Conservation (phyloP, 2,888 invertebrate genomes). For the Drosophila hamatofila region DNA sequence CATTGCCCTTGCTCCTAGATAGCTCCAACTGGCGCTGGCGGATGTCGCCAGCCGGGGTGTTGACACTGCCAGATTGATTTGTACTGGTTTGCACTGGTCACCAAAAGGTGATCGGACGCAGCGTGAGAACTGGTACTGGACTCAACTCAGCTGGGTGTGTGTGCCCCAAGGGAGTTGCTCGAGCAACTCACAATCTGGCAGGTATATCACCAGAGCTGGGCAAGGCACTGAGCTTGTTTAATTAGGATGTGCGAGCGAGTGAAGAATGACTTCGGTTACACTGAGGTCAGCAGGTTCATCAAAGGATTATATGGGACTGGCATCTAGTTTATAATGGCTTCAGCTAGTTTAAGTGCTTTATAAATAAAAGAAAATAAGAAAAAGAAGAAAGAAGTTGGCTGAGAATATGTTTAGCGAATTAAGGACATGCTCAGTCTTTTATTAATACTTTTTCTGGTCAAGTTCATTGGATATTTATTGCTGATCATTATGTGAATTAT, state of each 20-base stretch:
- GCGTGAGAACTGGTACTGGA: constrained; percentile 72
- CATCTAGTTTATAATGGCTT: background rate
- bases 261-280: background rate
- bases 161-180: constrained; percentile 60
- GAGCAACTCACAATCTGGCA: constrained; percentile 52
- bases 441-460: constrained; percentile 5
- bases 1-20: constrained; percentile 29
- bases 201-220: constrained; percentile 35
- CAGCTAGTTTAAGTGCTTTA: background rate
- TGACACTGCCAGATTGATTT: constrained; percentile 77
- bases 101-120: constrained; percentile 70
- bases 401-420: background rate
- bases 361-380: background rate
- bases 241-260: constrained; percentile 35
- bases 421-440: background rate
- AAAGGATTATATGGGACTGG: background rate
- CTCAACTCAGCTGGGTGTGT: constrained; percentile 45
- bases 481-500: constrained; percentile 51
- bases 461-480: constrained; percentile 30
- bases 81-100: constrained; percentile 69
- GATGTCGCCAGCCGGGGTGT: constrained; percentile 66
- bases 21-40: constrained; percentile 29
- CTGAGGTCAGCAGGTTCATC: constrained; percentile 5
- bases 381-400: background rate
- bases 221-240: constrained; percentile 18